A percentile compares a stretch with the other conserved stretches of the same genome.
Conservation (phyloP, 2,113 vertebrate species). For the Phylloscopus trochiloides region DNA sequence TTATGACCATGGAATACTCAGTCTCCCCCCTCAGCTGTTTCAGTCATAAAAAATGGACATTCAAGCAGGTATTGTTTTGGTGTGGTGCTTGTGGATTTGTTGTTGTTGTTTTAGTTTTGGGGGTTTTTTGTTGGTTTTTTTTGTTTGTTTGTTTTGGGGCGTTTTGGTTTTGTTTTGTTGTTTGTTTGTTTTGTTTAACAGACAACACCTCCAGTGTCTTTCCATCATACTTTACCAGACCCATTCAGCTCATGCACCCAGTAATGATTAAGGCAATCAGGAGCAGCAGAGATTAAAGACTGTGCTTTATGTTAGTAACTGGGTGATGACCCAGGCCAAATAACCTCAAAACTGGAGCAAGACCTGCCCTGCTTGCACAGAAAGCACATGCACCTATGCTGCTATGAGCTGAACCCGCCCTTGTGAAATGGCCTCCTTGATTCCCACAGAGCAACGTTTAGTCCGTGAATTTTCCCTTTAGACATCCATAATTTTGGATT, state of each 20-base stretch:
- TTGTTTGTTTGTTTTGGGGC: too few species aligned
- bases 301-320: background rate
- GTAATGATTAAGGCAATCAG: background rate
- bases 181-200: background rate
- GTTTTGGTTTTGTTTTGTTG: too few species aligned
- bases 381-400: accelerated
- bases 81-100: too few species aligned
- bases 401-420: background rate
- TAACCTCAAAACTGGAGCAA: background rate
- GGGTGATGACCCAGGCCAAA: background rate
- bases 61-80: background rate
- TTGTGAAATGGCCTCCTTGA: background rate
- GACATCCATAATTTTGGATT: background rate
- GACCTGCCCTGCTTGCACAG: background rate
- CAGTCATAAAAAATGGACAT: background rate
- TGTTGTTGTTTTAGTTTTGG: too few species aligned
- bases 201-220: background rate
- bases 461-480: background rate
- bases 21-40: background rate
- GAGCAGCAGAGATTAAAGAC: background rate
- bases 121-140: too few species aligned
- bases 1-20: background rate
- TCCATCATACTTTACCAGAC: background rate
- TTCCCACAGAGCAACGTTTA: background rate
- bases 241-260: background rate